Evolutionary conservation across 2,113 vertebrate genomes (phyloP), one percentile per base, ranked within the genome.

Genomic region (Gadus chalcogrammus): DNA sequence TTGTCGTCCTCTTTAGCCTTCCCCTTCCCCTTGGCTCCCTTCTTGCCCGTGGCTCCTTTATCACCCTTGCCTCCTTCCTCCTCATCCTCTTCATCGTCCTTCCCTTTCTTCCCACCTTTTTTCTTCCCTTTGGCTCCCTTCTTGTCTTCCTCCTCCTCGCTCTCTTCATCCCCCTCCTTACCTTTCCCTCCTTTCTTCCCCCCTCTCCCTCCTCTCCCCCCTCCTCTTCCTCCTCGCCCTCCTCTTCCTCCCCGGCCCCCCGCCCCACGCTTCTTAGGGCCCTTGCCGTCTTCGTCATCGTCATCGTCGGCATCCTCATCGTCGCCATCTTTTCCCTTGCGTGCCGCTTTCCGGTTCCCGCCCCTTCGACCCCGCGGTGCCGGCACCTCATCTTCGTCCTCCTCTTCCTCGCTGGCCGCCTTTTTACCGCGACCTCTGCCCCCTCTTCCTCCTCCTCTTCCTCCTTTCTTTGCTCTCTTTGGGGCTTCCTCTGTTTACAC

Each of bases 341-440:
- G 76, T 65, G 79, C 85, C 65, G 82, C 88, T 81, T 80, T 85
- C 67, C 65, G 90, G 66, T 91, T 91, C 15, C 75, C 89, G 9
- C 11, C 69, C 81, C 88, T 70, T 81, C 68, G 82, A 27, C 79
- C 53, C 82, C 69, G 79, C 7, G 80, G 88, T 60, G 92, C 84
- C 59, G 93, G 78, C 6, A 88, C 70, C 62, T 81, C 83, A 18
- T 89, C 84, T 6, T 89, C 90, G 0, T 93, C 90, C 17, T 84
- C 83, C 16, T 89, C 89, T 0, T 88, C 87, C 1, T 90, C 88
- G 1, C 78, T 79, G 18, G 74, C 83, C 1, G 70, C 8, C 24
- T 90, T 90, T 53, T 83, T 91, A 24, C 86, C 84, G 18, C 79
- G 71, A 5, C 83, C 79, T 69, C 77, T 70, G 58, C 79, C 83